Conservation (phyloP, 2,888 invertebrate species). For the Cantharis rustica region DNA sequence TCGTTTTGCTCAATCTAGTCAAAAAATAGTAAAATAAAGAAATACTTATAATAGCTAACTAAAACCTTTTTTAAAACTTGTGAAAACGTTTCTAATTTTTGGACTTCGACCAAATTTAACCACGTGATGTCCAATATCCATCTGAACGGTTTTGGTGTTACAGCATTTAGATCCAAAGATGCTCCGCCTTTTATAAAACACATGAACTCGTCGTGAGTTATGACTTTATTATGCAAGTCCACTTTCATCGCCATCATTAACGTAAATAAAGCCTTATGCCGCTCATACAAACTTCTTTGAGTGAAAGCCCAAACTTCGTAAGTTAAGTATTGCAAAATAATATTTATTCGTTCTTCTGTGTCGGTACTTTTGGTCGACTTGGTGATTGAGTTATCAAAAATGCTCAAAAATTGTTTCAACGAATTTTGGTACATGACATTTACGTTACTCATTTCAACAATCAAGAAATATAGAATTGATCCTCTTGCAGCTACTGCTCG, state of each 20-base stretch:
- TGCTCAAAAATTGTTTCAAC: slow-evolving; percentile 88
- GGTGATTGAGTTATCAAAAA: slow-evolving; percentile 92
- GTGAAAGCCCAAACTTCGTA: slow-evolving; percentile 91
- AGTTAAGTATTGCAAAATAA: slow-evolving; percentile 87
- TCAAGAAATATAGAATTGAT: slow-evolving; percentile 92
- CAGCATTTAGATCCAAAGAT: slow-evolving; percentile 90
- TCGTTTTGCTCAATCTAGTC: slow-evolving; percentile 80
- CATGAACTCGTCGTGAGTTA: slow-evolving; percentile 91
- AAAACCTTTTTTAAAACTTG: slow-evolving; percentile 76
- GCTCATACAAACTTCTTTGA: slow-evolving; percentile 88
- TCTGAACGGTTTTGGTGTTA: slow-evolving; percentile 87
- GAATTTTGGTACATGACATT: slow-evolving; percentile 98
- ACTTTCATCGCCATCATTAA: slow-evolving; percentile 95
- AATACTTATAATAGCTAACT: not conserved
- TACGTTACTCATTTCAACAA: slow-evolving; percentile 96
- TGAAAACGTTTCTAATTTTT: slow-evolving; percentile 78
- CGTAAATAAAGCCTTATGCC: slow-evolving; percentile 91
- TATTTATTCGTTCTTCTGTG: slow-evolving; percentile 85
- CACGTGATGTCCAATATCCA: slow-evolving; percentile 97
- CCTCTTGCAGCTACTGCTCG: slow-evolving; percentile 93
- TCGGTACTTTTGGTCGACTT: slow-evolving; percentile 85
- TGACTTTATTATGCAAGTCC: slow-evolving; percentile 79
- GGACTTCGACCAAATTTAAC: slow-evolving; percentile 93
- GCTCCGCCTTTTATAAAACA: slow-evolving; percentile 97
- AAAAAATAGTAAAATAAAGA: slow-evolving; percentile 4